Conservation (phyloP, 1,140 invertebrate species). For the Oedothorax gibbosus region DNA sequence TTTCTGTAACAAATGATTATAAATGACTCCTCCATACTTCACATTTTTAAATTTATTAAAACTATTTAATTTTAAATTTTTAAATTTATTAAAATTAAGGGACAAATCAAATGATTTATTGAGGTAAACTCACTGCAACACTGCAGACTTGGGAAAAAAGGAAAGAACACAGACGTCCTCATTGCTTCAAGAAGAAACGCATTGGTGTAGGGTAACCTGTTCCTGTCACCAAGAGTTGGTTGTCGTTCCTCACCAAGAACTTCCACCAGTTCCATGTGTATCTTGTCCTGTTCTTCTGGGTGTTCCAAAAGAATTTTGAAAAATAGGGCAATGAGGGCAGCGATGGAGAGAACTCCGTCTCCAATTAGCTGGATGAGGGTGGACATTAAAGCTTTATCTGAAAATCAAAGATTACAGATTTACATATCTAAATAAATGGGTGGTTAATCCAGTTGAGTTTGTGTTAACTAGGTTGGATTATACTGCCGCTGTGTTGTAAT, state of each 20-base stretch:
- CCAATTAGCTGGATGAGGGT: conserved; percentile 26
- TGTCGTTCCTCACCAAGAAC: conserved; percentile 8
- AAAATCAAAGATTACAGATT: background rate
- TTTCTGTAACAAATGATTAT: no score
- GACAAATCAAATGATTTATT: background rate
- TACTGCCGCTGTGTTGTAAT: no score
- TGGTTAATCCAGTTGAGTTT: no score
- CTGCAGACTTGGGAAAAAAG: conserved; percentile 10
- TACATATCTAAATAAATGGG: no score
- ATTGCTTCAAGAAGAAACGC: conserved; percentile 10
- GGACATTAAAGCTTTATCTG: background rate
- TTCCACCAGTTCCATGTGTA: conserved; percentile 24
- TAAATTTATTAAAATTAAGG: no score
- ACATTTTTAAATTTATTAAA: no score
- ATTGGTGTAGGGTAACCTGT: conserved; percentile 1
- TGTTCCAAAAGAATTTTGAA: conserved; percentile 2
- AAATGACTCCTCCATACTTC: no score
- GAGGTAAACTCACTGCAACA: background rate
- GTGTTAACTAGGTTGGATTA: no score
- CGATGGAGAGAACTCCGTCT: conserved; percentile 13
- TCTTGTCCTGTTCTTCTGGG: conserved; percentile 29
- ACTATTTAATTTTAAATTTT: no score
- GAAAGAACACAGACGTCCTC: conserved; percentile 6
- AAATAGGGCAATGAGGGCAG: background rate
- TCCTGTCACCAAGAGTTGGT: conserved; percentile 17